Percentiles rank a stretch among this genome's conserved stretches.
These are phyloP conservation scores for Lethocerus indicus DNA, from an alignment of 1,140 invertebrate species.

Conservation along the genomic window DNA sequence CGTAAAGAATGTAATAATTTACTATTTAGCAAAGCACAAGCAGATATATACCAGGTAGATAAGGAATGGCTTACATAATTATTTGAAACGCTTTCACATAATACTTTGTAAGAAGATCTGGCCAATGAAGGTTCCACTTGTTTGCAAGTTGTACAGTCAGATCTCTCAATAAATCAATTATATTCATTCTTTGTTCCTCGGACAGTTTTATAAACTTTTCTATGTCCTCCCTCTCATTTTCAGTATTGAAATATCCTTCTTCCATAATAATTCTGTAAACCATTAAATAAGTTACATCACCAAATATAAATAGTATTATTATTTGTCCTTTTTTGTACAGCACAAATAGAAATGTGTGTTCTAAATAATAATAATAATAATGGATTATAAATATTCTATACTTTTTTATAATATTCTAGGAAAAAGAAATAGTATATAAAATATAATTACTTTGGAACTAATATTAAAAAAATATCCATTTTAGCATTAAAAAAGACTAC, in stretches of 20 bases:
- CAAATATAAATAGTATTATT: background rate
- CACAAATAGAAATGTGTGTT: no score
- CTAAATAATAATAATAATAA: no score
- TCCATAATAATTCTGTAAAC: conserved; percentile 13
- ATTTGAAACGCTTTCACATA: conserved; percentile 41
- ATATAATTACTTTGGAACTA: no score
- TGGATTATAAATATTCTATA: no score
- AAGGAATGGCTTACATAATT: conserved; percentile 21
- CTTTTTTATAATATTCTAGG: no score
- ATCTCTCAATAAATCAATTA: conserved; percentile 41
- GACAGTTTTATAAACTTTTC: conserved; percentile 34
- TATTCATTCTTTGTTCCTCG: conserved; percentile 30
- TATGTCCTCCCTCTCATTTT: conserved; percentile 42
- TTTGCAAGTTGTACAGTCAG: conserved; percentile 34
- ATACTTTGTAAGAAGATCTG: conserved; percentile 33
- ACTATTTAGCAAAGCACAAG: background rate
- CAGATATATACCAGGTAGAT: no score
- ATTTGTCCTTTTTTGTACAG: background rate
- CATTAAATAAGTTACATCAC: no score
- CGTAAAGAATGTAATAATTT: background rate
- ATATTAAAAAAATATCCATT: no score
- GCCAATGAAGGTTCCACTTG: conserved; percentile 45
- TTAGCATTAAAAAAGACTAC: no score
- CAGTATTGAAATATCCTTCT: conserved; percentile 42
- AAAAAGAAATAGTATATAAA: no score